Base-by-base conservation (phyloP, 2,113 vertebrate species). In the Microcebus ravelobensis region DNA sequence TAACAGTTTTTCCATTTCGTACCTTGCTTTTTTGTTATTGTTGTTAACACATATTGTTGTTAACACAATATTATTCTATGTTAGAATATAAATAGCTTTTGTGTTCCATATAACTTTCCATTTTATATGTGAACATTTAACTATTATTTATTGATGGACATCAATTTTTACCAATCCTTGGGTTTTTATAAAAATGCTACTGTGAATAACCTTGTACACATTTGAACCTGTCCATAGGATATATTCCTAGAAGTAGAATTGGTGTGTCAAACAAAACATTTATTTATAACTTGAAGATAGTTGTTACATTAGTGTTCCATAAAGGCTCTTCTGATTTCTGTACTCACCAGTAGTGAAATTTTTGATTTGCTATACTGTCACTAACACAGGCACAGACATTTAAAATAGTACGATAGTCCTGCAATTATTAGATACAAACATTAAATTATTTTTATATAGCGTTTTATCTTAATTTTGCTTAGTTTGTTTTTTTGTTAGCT, bases 401-500 rank as follows among this genome's bases (percentile, higher is more conserved):
- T 90, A 2, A 92, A 74, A 50, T 91, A 90, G 45, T 94, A 65
- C 1, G 77, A 20, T 45, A 68, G 12, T 63, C 63, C 20, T 48
- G 88, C 29, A n/a, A 1, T 91, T 76, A 81, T 76, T 96, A 90
- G 23, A 71, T 76, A 85, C 13, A 84, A 95, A 25, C 2, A 73
- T 76, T 95, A 34, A 77, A 17, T 92, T 65, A 50, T 23, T 42
- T 84, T 83, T 83, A 65, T 90, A 29, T 3, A 90, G 4, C 88
- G 45, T 94, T 96, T 93, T 84, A 55, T 81, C 73, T 92, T 89
- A 81, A 61, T 79, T 88, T 92, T 70, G 1, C 86, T 65, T 86
- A 6, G 6, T 20, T 55, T 55, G 55, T 15, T 68, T 74, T 85
- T 71, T 57, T 25, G 52, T 61, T 88, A 13, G 6, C 34, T 95